These are phyloP conservation scores for Odontamblyopus rebecca DNA, from an alignment of 2,797 vertebrate species.

Conservation along the genomic window DNA sequence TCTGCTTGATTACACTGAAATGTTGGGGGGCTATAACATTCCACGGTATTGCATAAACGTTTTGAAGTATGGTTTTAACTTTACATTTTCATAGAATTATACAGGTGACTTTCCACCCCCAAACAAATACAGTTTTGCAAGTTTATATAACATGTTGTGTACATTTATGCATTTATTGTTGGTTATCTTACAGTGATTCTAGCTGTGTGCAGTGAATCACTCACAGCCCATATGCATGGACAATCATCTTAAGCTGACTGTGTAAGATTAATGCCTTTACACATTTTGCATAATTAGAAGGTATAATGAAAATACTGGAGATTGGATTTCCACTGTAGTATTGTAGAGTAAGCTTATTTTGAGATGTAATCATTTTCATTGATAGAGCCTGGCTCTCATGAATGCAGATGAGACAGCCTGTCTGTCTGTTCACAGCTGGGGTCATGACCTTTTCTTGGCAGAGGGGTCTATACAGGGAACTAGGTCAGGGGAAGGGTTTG, in stretches of 20 bases:
- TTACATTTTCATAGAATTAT: too few species aligned
- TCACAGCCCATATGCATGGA: neutral
- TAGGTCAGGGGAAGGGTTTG: constrained; percentile 10
- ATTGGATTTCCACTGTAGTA: constrained; percentile 7
- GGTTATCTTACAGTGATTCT: too few species aligned
- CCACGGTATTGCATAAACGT: too few species aligned
- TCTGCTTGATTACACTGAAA: too few species aligned
- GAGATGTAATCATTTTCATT: constrained; percentile 27
- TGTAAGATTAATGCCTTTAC: neutral
- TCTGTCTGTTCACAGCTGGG: constrained; percentile 19
- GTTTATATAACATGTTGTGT: too few species aligned
- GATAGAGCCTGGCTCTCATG: constrained; percentile 16
- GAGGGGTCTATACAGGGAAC: constrained; percentile 4
- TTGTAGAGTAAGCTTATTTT: constrained; percentile 38
- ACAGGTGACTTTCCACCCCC: too few species aligned
- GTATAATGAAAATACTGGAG: neutral
- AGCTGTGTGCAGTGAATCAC: neutral
- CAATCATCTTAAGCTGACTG: neutral
- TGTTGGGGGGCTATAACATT: too few species aligned
- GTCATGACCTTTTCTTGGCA: constrained; percentile 27
- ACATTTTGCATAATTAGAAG: constrained; percentile 5
- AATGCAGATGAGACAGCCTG: constrained; percentile 9
- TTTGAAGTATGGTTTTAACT: too few species aligned
- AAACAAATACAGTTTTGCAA: too few species aligned
- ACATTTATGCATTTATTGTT: too few species aligned